Evolutionary conservation across 1,140 invertebrate genomes (phyloP), one percentile per base, ranked within the genome.

Genomic region (Uloborus diversus): DNA sequence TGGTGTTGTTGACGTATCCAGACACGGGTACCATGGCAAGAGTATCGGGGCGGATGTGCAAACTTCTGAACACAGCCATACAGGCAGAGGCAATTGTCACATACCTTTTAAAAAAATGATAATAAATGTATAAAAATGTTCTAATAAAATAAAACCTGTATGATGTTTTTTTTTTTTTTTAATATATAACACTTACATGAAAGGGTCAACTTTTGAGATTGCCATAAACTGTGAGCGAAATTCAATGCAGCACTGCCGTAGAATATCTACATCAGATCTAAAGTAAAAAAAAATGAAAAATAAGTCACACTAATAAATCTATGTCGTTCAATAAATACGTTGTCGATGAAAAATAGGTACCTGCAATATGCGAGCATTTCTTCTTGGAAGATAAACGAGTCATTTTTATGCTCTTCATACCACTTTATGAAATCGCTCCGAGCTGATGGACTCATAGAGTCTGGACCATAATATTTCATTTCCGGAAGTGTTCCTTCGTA

Each of bases 11-110:
- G 28, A 33, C 17, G 32, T 81, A 81, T 17, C 76, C 80, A n/a
- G 23, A 28, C 35, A 14, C 17, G 17, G 76, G 80, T 20, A 81
- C 42, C 11, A 81, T 68, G 17, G 37, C 80, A 20, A 81, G 80
- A 27, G n/a, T 68, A n/a, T 81, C 61, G 47, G 25, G n/a, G 13
- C 7, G n/a, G 2, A 81, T 53, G 33, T 33, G n/a, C 3, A 69
- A 35, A 13, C 17, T 23, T 25, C 49, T 25, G 42, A 56, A 80
- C 4, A 61, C 32, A 9, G 42, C 53, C 25, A 59, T 80, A 56
- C 80, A 81, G 17, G 28, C 64, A 51, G 69, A 61, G 9, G 79
- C 37, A 28, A 80, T 27, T 7, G 79, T 80, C 7, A 32, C 23
- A 42, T 53, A 61, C 14, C 30, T 20, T 30, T 79, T 66, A n/a